Percentiles rank a stretch among this genome's conserved stretches.
These are phyloP conservation scores for Epizoanthus fatuus DNA, from an alignment of 92 coral and sea anemone species.

Conservation along the genomic window DNA sequence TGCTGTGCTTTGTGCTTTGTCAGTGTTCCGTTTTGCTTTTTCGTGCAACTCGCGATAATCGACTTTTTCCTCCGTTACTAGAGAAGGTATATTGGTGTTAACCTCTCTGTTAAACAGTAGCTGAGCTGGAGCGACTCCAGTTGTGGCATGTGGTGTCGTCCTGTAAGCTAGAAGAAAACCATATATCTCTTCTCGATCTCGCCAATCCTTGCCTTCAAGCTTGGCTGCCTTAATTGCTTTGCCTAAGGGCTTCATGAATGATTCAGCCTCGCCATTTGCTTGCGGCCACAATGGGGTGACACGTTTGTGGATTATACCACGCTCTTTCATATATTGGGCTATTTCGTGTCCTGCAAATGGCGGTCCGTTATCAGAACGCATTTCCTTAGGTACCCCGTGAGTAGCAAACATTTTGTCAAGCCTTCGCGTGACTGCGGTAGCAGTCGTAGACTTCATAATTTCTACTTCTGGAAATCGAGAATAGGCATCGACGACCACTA, in stretches of 20 bases:
- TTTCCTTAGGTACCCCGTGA: slow-evolving; percentile 38
- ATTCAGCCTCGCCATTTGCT: slow-evolving; percentile 50
- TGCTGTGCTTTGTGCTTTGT: too few relatives aligned
- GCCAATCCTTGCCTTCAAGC: slow-evolving; percentile 37
- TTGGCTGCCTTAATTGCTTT: too few relatives aligned
- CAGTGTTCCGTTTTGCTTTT: too few relatives aligned
- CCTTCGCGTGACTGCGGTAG: slow-evolving; percentile 15
- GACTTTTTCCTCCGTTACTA: too few relatives aligned
- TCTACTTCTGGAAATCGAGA: slow-evolving; percentile 28
- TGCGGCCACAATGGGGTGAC: slow-evolving; percentile 50
- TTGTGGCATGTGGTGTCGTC: too few relatives aligned
- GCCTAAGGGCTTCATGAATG: slow-evolving; percentile 46
- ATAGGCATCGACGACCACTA: slow-evolving; percentile 27
- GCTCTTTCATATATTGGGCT: slow-evolving; percentile 2
- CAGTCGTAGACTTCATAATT: slow-evolving; percentile 8
- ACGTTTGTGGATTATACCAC: neutral
- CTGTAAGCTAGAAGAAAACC: too few relatives aligned
- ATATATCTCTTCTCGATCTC: too few relatives aligned
- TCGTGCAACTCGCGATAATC: too few relatives aligned
- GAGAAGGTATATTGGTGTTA: too few relatives aligned
- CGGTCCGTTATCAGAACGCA: slow-evolving; percentile 44
- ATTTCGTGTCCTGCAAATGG: slow-evolving; percentile 15
- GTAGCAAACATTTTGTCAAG: slow-evolving; percentile 43
- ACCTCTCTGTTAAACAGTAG: too few relatives aligned
- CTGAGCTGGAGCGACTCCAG: too few relatives aligned